Evolutionary conservation across 2,113 vertebrate genomes (phyloP).

Genomic region (Butorides virescens): DNA sequence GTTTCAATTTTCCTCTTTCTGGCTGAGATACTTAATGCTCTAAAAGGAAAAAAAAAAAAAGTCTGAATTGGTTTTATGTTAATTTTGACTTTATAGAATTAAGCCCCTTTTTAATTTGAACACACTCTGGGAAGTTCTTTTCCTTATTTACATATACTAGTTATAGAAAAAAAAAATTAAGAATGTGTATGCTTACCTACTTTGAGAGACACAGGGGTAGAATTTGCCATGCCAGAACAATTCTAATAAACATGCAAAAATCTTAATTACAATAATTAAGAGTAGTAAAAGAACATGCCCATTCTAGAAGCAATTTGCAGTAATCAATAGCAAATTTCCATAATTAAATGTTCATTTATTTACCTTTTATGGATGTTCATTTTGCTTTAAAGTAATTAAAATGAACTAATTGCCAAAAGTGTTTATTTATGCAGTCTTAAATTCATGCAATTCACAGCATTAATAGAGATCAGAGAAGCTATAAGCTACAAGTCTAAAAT

Average conservation of each 20-base stretch:
- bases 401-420: neutral
- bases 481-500: neutral
- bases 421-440: neutral
- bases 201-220: neutral
- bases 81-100: neutral
- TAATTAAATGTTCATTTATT: slow-evolving; percentile 6
- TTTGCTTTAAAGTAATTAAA: slow-evolving; percentile 12
- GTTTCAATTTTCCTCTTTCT: neutral
- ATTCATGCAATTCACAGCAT: neutral
- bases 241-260: neutral
- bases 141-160: neutral
- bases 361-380: neutral
- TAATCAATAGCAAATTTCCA: neutral
- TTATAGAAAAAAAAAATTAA: neutral
- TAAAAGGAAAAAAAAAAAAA: neutral
- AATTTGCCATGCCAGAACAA: neutral
- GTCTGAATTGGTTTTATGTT: neutral
- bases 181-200: neutral
- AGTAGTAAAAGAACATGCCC: neutral
- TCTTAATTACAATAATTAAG: neutral
- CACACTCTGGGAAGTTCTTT: neutral
- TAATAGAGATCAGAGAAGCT: neutral
- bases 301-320: neutral
- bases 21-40: neutral
- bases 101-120: neutral